Conservation (phyloP, 2,113 vertebrate genomes). For the Brachyhypopomus gauderio region DNA sequence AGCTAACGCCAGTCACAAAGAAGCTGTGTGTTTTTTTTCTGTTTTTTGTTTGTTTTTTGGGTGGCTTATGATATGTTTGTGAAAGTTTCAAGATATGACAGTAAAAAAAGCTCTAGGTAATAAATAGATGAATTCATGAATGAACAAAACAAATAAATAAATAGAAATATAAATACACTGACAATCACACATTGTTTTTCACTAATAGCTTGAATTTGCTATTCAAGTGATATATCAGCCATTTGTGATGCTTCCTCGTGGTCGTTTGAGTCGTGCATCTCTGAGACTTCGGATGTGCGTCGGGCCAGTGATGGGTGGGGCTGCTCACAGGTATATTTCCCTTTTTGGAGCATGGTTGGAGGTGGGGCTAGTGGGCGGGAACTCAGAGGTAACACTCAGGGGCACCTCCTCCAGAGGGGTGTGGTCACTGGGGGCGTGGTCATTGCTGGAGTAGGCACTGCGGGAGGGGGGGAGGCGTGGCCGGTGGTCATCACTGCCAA, state of each 20-base stretch:
- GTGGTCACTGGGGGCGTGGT: conserved; percentile 93
- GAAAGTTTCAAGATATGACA: conserved; percentile 27
- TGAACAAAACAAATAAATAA: conserved; percentile 62
- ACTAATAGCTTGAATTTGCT: conserved; percentile 58
- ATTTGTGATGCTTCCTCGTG: conserved; percentile 42
- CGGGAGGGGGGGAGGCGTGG: conserved; percentile 95
- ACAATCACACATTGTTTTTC: conserved; percentile 51
- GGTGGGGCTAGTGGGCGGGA: conserved; percentile 86
- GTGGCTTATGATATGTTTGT: conserved; percentile 9
- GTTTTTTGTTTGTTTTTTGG: conserved; percentile 2
- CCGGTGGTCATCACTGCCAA: conserved; percentile 88
- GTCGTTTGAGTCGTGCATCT: background rate
- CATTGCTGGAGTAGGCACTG: conserved; percentile 98
- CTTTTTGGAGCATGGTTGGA: conserved; percentile 91
- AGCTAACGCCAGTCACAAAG: conserved; percentile 63
- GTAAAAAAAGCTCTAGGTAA: conserved; percentile 47
- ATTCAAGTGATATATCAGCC: conserved; percentile 52
- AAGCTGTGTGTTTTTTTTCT: conserved; percentile 24
- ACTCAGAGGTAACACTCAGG: conserved; percentile 95
- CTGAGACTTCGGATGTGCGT: conserved; percentile 53
- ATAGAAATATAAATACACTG: conserved; percentile 72
- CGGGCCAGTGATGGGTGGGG: conserved; percentile 36
- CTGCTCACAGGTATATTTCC: conserved; percentile 97
- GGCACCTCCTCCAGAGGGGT: conserved; percentile 97
- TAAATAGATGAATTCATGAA: conserved; percentile 56